Conservation (phyloP, 1,140 invertebrate species). For the Macrobrachium rosenbergii region DNA sequence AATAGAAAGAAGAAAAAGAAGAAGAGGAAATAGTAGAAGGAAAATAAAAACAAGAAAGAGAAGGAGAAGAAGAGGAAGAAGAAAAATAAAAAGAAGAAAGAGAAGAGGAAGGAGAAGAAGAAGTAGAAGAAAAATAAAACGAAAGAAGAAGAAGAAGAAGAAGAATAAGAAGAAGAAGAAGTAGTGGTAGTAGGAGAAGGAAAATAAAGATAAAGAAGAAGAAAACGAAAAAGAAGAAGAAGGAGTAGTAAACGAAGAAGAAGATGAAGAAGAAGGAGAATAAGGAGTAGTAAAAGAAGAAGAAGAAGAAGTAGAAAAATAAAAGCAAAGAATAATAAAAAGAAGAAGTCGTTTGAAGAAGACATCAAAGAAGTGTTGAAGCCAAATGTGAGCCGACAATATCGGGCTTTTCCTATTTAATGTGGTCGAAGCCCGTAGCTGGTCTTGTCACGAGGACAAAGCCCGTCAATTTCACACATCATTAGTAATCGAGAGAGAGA, state of each 20-base stretch:
- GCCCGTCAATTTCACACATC: conserved; percentile 40
- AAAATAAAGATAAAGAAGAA: neutral
- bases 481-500: conserved; percentile 23
- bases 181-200: neutral
- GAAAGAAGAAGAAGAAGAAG: neutral
- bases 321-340: neutral
- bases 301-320: neutral
- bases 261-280: neutral
- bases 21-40: neutral
- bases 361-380: neutral
- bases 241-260: conserved; percentile 11
- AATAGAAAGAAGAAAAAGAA: neutral
- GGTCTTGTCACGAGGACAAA: conserved; percentile 14
- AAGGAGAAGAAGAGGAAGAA: conserved; percentile 12
- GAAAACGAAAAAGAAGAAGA: neutral
- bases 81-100: neutral
- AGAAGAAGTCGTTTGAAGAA: neutral
- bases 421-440: neutral
- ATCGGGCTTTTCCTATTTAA: too few species aligned
- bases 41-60: conserved; percentile 11
- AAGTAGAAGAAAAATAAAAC: neutral
- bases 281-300: neutral
- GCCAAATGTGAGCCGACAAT: too few species aligned
- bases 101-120: conserved; percentile 9
- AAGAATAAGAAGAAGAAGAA: neutral